These are phyloP conservation scores for Eueides isabella DNA, from an alignment of 1,140 invertebrate genomes.

Conservation along the genomic window DNA sequence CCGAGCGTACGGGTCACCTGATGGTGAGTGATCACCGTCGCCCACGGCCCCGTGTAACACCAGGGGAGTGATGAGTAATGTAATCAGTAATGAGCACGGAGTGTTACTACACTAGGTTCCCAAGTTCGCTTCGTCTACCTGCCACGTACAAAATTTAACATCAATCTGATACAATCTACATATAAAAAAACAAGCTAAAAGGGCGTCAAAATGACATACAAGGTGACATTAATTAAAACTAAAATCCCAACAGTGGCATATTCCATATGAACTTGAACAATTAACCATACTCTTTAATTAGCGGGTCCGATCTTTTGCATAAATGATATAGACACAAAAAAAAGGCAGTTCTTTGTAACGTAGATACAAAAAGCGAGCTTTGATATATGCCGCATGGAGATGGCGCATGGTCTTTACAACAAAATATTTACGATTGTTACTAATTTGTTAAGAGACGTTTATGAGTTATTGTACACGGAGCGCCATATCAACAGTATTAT, in stretches of 20 bases:
- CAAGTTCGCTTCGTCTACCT: too few species aligned
- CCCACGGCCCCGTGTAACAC: too few species aligned
- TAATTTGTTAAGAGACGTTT: slow-evolving; percentile 32
- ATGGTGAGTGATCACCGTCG: too few species aligned
- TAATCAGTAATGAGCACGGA: too few species aligned
- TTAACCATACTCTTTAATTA: slow-evolving; percentile 33
- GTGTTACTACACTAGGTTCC: too few species aligned
- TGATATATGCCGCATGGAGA: slow-evolving; percentile 40
- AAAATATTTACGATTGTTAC: slow-evolving; percentile 38
- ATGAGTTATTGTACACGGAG: not conserved
- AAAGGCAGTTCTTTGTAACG: slow-evolving; percentile 30
- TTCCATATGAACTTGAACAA: slow-evolving; percentile 1
- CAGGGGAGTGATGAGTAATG: too few species aligned
- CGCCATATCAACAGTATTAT: not conserved
- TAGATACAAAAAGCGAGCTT: slow-evolving; percentile 38
- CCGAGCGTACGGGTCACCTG: too few species aligned
- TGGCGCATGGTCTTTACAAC: slow-evolving; percentile 17
- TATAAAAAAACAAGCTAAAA: not conserved
- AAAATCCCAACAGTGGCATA: not conserved
- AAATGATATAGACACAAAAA: slow-evolving; percentile 25
- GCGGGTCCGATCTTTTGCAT: slow-evolving; percentile 30
- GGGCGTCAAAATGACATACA: not conserved
- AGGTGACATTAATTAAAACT: slow-evolving; percentile 8
- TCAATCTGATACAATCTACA: not conserved
- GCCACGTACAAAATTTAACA: too few species aligned